Percentiles rank a stretch among this genome's conserved stretches.
Evolutionary conservation across 2,797 vertebrate species (phyloP).

Genomic region (Cynodonichthys magdalenae): DNA sequence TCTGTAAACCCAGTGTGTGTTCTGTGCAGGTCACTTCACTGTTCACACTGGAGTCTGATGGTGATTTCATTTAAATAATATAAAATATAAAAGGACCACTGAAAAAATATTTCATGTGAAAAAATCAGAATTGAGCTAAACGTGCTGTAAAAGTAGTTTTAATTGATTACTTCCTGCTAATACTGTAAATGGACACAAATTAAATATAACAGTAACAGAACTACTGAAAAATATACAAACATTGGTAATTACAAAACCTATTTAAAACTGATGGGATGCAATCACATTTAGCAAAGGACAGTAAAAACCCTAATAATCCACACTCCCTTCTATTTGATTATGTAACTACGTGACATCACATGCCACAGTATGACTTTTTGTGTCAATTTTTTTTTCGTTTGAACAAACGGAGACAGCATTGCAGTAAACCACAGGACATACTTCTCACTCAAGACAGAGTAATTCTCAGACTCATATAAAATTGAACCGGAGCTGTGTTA

Average conservation of each 20-base stretch:
- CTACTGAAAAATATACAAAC: conserved; percentile 18
- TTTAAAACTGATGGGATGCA: conserved; percentile 42
- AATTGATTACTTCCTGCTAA: neutral
- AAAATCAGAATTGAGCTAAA: no score
- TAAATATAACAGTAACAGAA: neutral
- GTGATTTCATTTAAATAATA: no score
- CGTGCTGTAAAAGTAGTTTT: no score
- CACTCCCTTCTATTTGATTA: conserved; percentile 21
- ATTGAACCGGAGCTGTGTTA: conserved; percentile 40
- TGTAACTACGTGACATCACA: conserved; percentile 35
- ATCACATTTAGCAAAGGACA: conserved; percentile 45
- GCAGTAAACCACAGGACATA: conserved; percentile 33
- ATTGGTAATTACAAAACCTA: conserved; percentile 23
- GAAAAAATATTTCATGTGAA: no score
- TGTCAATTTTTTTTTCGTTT: conserved; percentile 49
- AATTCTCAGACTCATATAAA: conserved; percentile 35
- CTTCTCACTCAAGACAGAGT: conserved; percentile 15
- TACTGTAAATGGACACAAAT: neutral
- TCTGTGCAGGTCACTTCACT: no score
- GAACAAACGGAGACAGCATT: conserved; percentile 8
- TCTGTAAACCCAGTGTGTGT: no score
- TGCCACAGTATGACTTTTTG: conserved; percentile 15
- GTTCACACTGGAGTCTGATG: no score
- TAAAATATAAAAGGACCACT: no score
- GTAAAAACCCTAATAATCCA: conserved; percentile 44